Base-by-base conservation (phyloP, 2,888 invertebrate genomes). In the Pherbina coryleti region DNA sequence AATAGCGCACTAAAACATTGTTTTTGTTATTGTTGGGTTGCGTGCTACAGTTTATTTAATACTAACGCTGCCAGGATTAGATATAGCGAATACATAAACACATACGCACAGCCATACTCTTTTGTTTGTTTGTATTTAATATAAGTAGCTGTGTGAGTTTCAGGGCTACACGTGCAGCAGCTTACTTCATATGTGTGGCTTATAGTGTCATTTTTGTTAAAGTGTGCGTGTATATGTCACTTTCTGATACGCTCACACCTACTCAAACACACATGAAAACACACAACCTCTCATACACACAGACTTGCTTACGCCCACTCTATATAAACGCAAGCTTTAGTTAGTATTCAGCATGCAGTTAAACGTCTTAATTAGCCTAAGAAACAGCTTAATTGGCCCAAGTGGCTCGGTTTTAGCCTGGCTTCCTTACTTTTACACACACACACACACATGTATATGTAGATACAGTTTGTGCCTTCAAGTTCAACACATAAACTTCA, bases 331-430 rank as follows among this genome's bases (percentile, higher is more conserved):
- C 22, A 55, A 55, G 19, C 19, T 62, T 22, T 62, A 22, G 62
- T 67, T 67, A 67, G 49, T 49, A 67, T 67, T 67, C 67, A 19
- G 31, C 67, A 49, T 22, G 67, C 67, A 67, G 67, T 67, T 49
- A 49, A 67, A 67, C 49, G 67, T 19, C 67, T 67, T 67, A 67
- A 67, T 67, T 67, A 49, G 49, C 67, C 67, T 44, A 49, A 37
- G 67, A 37, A 67, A 44, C 67, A 5, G 22, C 67, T 67, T 67
- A 67, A 67, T 67, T 67, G 67, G 67, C 67, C 14, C 67, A 44
- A 67, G 67, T 67, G 67, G 44, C 49, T 44, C 31, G 28, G 22
- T 31, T 25, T 55, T 9, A 22, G n/a, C 17, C n/a, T 55, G 22
- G 19, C 9, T 22, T 55, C 19, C 19, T 22, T 9, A 55, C 19